phyloP scores from a whole-genome alignment of 2,113 vertebrate species.

The Dasyornis broadbenti region DNA sequence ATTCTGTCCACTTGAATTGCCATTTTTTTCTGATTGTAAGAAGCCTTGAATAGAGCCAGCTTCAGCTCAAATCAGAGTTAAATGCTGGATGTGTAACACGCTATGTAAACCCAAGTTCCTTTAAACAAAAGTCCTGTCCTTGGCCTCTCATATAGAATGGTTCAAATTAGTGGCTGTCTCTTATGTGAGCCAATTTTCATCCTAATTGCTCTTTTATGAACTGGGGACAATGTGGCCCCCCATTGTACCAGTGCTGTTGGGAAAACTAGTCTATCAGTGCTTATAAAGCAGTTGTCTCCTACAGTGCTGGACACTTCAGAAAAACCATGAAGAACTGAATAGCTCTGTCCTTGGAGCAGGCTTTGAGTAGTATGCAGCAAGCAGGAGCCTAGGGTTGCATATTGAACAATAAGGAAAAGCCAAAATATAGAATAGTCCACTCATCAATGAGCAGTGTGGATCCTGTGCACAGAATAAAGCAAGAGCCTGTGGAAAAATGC shows the following conservation, averaged over 20 bases:
- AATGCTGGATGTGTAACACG: not conserved
- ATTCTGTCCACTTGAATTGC: not conserved
- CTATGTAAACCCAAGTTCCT: not conserved
- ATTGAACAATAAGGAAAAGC: not conserved
- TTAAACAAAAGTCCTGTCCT: not conserved
- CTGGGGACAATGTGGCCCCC: not conserved
- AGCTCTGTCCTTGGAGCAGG: slow-evolving; percentile 14
- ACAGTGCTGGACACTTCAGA: slow-evolving; percentile 16
- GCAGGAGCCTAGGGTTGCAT: not conserved
- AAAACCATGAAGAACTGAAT: slow-evolving; percentile 18
- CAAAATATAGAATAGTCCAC: not conserved
- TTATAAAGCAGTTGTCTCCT: slow-evolving; percentile 17
- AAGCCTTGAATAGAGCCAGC: not conserved
- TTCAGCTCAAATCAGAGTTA: not conserved
- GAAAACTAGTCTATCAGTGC: slow-evolving; percentile 25
- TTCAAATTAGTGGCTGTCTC: not conserved
- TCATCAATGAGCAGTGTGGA: not conserved
- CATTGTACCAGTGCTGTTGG: not conserved
- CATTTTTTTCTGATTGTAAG: not conserved
- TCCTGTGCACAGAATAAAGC: not conserved
- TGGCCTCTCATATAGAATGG: not conserved
- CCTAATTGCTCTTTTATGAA: not conserved
- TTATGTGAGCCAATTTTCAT: not conserved
- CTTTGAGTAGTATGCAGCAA: slow-evolving; percentile 6
- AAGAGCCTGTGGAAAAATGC: not conserved